Evolutionary conservation across 1,140 invertebrate genomes (phyloP).

Genomic region (Dendrolimus kikuchii): DNA sequence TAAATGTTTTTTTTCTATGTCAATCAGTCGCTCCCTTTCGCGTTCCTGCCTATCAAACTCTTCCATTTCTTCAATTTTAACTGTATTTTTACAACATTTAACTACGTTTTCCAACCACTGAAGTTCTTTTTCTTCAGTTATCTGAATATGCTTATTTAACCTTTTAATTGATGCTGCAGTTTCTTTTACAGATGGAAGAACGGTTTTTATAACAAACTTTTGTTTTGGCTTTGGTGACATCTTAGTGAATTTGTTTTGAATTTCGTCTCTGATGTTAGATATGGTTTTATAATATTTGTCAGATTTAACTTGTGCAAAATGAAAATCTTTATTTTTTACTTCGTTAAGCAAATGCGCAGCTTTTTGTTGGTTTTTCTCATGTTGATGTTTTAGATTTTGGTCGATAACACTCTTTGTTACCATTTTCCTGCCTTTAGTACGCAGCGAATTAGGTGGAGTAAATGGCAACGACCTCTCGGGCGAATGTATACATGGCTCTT

Average conservation of each 20-base stretch:
- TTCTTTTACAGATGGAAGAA: constrained; percentile 51
- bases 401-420: constrained; percentile 51
- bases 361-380: constrained; percentile 61
- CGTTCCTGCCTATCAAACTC: constrained; percentile 55
- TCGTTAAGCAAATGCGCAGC: constrained; percentile 54
- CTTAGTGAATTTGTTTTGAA: constrained; percentile 24
- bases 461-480: constrained; percentile 15
- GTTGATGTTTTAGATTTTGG: constrained; percentile 41
- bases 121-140: constrained; percentile 67
- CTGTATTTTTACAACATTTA: constrained; percentile 50
- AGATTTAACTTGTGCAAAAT: constrained; percentile 40
- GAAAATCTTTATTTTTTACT: constrained; percentile 46
- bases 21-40: constrained; percentile 62
- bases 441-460: constrained; percentile 42
- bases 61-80: constrained; percentile 54
- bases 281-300: constrained; percentile 38
- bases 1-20: constrained; percentile 73
- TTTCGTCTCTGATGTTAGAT: constrained; percentile 31
- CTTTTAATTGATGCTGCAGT: constrained; percentile 65
- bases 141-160: constrained; percentile 58
- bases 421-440: constrained; percentile 44
- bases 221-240: constrained; percentile 20
- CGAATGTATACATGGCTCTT: constrained; percentile 15
- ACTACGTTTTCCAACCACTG: constrained; percentile 67
- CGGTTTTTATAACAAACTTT: constrained; percentile 14